phyloP scores from a whole-genome alignment of 2,888 invertebrate genomes.

The Sipha maydis region DNA sequence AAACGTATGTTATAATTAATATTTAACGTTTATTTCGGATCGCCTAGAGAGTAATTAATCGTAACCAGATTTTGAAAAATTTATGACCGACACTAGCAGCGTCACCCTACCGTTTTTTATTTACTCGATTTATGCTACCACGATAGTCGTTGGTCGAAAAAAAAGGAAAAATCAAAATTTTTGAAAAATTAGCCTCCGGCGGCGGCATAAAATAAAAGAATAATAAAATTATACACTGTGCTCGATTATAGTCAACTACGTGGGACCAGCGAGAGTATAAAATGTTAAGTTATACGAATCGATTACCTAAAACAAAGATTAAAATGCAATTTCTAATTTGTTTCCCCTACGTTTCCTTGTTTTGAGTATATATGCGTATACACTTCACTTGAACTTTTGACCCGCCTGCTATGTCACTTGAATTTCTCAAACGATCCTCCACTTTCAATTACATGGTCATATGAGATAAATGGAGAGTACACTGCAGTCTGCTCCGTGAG shows the following conservation, averaged over 20 bases:
- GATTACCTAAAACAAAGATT: slow-evolving; percentile 45
- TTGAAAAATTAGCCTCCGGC: slow-evolving; percentile 18
- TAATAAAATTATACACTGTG: background rate
- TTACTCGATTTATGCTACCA: background rate
- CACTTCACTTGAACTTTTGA: slow-evolving; percentile 48
- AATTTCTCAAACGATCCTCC: slow-evolving; percentile 30
- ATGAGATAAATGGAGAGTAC: background rate
- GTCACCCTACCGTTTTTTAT: background rate
- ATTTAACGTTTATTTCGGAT: too few species aligned
- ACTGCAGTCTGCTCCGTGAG: background rate
- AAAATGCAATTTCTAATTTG: slow-evolving; percentile 47
- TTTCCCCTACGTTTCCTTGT: background rate
- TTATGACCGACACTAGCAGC: background rate
- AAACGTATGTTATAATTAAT: too few species aligned
- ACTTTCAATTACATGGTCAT: slow-evolving; percentile 17
- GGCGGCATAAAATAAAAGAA: background rate
- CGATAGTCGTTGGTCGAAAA: background rate
- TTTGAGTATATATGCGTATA: too few species aligned
- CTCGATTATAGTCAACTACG: background rate
- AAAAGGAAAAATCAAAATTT: background rate
- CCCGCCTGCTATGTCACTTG: slow-evolving; percentile 27
- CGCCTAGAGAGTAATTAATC: background rate
- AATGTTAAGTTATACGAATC: slow-evolving; percentile 23
- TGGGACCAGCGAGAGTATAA: background rate
- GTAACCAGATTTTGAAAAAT: background rate